Base-by-base conservation (phyloP, 2,888 invertebrate genomes). In the Himalopsyche tibetana region DNA sequence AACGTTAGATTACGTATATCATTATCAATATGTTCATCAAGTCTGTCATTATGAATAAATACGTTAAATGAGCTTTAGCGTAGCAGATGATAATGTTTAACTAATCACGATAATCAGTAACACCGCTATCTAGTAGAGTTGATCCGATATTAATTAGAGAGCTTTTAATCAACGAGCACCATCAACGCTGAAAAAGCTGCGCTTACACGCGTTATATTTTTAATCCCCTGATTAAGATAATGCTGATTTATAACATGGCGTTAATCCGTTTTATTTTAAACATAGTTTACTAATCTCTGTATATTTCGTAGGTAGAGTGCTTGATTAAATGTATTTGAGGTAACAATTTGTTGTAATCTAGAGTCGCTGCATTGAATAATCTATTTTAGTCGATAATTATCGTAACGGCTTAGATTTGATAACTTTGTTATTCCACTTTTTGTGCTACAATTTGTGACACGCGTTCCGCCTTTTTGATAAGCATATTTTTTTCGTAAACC, bases 131-230 rank as follows among this genome's bases (percentile, higher is more conserved):
- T 74, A 8, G 12, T 74, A 11, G 11, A 74, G 38, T 36, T 74
- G 74, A 74, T 74, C 74, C 74, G 74, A 74, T 38, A 74, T 74
- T 74, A 74, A 74, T 74, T 74, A 74, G 74, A 74, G 28, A 74
- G 74, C 28, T 74, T 74, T 74, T 12, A 74, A 74, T 74, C 74
- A 74, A 36, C 74, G 74, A 74, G 38, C 74, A 74, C 36, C 36
- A 74, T 38, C 74, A 74, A 74, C 74, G 74, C 8, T 38, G 74
- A 74, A 74, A 74, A 74, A 74, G 74, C 74, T 38, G 38, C 12
- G 38, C 36, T 36, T 36, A 74, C 36, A 74, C 28, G 74, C 74
- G 36, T 74, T 69, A 74, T 36, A 74, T 36, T 74, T 74, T 36
- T 38, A 74, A 74, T 28, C 74, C 36, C 38, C 28, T 74, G 74